These are phyloP conservation scores for Drosophila macrospina DNA, from an alignment of 2,888 invertebrate genomes.

Conservation along the genomic window DNA sequence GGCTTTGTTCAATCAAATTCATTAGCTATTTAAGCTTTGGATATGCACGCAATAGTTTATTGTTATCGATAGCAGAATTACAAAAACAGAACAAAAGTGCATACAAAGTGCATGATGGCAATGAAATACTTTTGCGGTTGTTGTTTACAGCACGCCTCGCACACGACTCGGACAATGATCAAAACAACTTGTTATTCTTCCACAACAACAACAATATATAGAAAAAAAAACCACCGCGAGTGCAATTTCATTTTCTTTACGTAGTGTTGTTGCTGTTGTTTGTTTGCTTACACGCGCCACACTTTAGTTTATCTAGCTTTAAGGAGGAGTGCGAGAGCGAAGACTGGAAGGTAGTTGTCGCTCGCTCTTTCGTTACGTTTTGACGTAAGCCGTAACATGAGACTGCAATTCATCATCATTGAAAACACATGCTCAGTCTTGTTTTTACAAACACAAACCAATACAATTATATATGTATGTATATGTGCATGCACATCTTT, in stretches of 20 bases:
- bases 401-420: slow-evolving; percentile 55
- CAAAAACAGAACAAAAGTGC: slow-evolving; percentile 12
- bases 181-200: slow-evolving; percentile 77
- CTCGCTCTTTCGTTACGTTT: slow-evolving; percentile 23
- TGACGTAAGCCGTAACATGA: slow-evolving; percentile 53
- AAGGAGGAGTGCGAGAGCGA: slow-evolving; percentile 14
- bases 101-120: slow-evolving; percentile 55
- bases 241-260: slow-evolving; percentile 41
- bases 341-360: slow-evolving; percentile 4
- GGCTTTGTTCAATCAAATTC: slow-evolving; percentile 49
- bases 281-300: slow-evolving; percentile 60
- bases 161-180: slow-evolving; percentile 61
- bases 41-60: slow-evolving; percentile 39
- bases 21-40: slow-evolving; percentile 18
- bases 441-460: not conserved
- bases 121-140: slow-evolving; percentile 67
- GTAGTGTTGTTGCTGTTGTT: slow-evolving; percentile 43
- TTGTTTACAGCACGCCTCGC: slow-evolving; percentile 63
- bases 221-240: slow-evolving; percentile 41
- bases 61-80: slow-evolving; percentile 53
- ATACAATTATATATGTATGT: not conserved
- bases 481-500: not conserved
- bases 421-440: slow-evolving; percentile 13
- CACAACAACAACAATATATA: slow-evolving; percentile 20
- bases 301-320: slow-evolving; percentile 47